phyloP scores from a whole-genome alignment of 2,797 vertebrate genomes.

The Luscinia megarhynchos region DNA sequence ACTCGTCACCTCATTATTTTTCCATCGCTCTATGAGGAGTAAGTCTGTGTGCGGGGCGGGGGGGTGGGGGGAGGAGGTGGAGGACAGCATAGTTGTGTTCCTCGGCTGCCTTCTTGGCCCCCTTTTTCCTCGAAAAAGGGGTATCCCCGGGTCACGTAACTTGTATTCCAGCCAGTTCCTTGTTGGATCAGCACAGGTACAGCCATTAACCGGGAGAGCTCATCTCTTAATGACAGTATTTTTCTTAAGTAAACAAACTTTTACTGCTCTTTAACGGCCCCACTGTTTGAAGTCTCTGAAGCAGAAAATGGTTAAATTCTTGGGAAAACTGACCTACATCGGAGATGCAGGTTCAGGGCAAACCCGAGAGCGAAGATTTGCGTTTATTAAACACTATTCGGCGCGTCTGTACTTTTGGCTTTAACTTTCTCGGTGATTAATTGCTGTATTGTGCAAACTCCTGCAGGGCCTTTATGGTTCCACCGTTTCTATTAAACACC shows the following conservation, averaged over 20 bases:
- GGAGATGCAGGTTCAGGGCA: constrained; percentile 64
- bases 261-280: constrained; percentile 77
- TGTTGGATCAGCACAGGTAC: constrained; percentile 65
- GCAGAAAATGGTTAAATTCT: constrained; percentile 82
- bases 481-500: constrained; percentile 55
- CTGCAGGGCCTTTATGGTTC: constrained; percentile 56
- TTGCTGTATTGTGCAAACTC: constrained; percentile 62
- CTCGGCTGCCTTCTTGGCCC: background rate
- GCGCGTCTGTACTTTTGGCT: constrained; percentile 40
- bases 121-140: background rate
- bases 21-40: constrained; percentile 50
- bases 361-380: constrained; percentile 42
- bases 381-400: constrained; percentile 65
- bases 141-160: background rate
- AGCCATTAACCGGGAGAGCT: constrained; percentile 51
- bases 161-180: constrained; percentile 10
- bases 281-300: constrained; percentile 78
- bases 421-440: constrained; percentile 68
- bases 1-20: constrained; percentile 68
- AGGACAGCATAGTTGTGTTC: background rate
- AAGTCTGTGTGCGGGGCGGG: background rate
- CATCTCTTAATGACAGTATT: constrained; percentile 75
- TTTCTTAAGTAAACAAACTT: constrained; percentile 82
- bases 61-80: background rate
- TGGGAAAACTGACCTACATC: constrained; percentile 78